Conservation (phyloP, 2,113 vertebrate genomes). For the Leuciscus idus region DNA sequence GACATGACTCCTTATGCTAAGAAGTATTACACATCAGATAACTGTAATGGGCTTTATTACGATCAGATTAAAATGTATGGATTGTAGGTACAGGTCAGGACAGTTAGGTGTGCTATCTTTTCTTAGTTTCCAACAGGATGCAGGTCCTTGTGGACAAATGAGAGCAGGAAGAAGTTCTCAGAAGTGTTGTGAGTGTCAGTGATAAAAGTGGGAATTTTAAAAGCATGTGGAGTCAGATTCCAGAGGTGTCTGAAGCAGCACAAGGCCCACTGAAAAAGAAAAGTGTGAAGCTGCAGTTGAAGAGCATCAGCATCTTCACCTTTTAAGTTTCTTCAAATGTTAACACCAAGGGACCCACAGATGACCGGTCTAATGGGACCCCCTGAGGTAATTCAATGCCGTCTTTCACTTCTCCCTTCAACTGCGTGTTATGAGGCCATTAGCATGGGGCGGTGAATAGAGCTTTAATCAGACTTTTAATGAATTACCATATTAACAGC, state of each 20-base stretch:
- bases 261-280: background rate
- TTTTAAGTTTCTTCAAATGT: slow-evolving; percentile 26
- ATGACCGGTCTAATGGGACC: background rate
- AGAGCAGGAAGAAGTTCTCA: slow-evolving; percentile 9
- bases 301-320: slow-evolving; percentile 11
- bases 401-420: background rate
- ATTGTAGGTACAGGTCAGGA: background rate
- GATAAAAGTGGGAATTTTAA: slow-evolving; percentile 21
- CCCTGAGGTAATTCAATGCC: background rate
- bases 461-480: slow-evolving; percentile 40
- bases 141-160: background rate
- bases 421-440: slow-evolving; percentile 12
- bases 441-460: slow-evolving; percentile 13
- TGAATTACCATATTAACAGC: slow-evolving; percentile 17
- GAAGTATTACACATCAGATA: slow-evolving; percentile 57
- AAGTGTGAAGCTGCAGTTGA: slow-evolving; percentile 20
- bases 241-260: background rate
- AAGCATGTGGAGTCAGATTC: background rate
- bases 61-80: slow-evolving; percentile 37
- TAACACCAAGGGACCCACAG: background rate
- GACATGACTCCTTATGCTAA: slow-evolving; percentile 60
- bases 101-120: background rate
- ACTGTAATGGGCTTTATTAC: slow-evolving; percentile 30
- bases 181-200: slow-evolving; percentile 4
- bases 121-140: background rate